Percentiles rank a stretch among this genome's conserved stretches.
phyloP scores from a whole-genome alignment of 2,797 vertebrate species.

The Diplodus puntazzo region DNA sequence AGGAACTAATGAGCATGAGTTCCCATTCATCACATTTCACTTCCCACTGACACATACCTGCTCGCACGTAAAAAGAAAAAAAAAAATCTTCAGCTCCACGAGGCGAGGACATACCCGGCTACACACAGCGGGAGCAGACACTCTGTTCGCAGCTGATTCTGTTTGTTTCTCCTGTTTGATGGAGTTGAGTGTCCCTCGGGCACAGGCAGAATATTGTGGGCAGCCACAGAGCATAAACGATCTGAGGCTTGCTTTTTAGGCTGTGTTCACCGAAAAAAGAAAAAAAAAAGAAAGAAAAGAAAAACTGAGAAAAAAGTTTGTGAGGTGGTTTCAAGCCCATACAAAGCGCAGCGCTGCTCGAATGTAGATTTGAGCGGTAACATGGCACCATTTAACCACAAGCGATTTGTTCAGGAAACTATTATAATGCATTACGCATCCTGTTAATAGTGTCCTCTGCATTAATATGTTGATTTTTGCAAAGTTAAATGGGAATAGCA shows the following conservation, averaged over 20 bases:
- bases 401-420: constrained; percentile 15
- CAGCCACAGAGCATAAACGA: constrained; percentile 59
- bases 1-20: constrained; percentile 73
- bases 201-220: constrained; percentile 57
- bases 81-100: constrained; percentile 32
- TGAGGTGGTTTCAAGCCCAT: constrained; percentile 1
- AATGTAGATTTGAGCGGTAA: constrained; percentile 22
- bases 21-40: constrained; percentile 64
- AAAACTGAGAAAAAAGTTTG: not conserved
- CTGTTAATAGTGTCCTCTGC: constrained; percentile 22
- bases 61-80: constrained; percentile 26
- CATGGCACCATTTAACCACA: constrained; percentile 7
- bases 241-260: constrained; percentile 47
- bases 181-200: constrained; percentile 64
- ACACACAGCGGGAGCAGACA: constrained; percentile 62
- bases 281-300: not conserved
- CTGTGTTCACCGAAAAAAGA: constrained; percentile 30
- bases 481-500: constrained; percentile 52
- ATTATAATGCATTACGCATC: constrained; percentile 14
- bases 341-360: constrained; percentile 10
- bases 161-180: constrained; percentile 76
- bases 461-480: constrained; percentile 56
- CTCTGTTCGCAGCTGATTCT: constrained; percentile 59
- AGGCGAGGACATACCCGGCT: constrained; percentile 45
- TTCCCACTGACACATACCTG: constrained; percentile 25